phyloP scores from a whole-genome alignment of 1,140 invertebrate species.

The Euura saliciscinereae region DNA sequence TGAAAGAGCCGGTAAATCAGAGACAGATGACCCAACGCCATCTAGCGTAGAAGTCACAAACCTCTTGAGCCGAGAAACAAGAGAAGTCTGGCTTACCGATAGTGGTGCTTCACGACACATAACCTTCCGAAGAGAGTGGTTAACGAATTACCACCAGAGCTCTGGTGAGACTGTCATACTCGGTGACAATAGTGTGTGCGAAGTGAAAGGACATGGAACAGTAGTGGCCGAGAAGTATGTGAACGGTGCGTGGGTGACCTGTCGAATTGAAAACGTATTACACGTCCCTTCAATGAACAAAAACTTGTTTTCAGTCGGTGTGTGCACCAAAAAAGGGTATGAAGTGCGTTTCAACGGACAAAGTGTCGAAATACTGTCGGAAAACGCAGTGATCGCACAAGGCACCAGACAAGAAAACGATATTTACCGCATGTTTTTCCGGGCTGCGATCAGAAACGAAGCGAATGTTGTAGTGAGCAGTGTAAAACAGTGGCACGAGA shows the following conservation, averaged over 20 bases:
- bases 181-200: constrained; percentile 22
- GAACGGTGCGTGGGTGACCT: constrained; percentile 24
- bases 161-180: constrained; percentile 27
- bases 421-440: constrained; percentile 16
- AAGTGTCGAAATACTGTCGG: constrained; percentile 16
- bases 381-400: constrained; percentile 23
- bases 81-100: constrained; percentile 28
- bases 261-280: constrained; percentile 27
- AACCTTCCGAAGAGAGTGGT: constrained; percentile 31
- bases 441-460: not conserved
- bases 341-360: constrained; percentile 24
- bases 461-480: constrained; percentile 8
- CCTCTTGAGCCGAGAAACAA: constrained; percentile 14
- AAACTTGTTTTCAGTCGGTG: constrained; percentile 32
- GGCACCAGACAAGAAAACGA: constrained; percentile 17
- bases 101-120: constrained; percentile 34
- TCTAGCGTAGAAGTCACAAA: constrained; percentile 10
- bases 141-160: constrained; percentile 17
- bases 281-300: constrained; percentile 24
- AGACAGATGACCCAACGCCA: not conserved
- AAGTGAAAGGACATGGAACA: constrained; percentile 25
- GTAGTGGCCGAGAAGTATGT: constrained; percentile 24
- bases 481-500: constrained; percentile 23
- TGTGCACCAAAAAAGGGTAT: constrained; percentile 25
- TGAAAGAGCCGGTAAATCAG: not conserved